phyloP scores from a whole-genome alignment of 2,888 invertebrate genomes.

The Amblyteles armatorius region DNA sequence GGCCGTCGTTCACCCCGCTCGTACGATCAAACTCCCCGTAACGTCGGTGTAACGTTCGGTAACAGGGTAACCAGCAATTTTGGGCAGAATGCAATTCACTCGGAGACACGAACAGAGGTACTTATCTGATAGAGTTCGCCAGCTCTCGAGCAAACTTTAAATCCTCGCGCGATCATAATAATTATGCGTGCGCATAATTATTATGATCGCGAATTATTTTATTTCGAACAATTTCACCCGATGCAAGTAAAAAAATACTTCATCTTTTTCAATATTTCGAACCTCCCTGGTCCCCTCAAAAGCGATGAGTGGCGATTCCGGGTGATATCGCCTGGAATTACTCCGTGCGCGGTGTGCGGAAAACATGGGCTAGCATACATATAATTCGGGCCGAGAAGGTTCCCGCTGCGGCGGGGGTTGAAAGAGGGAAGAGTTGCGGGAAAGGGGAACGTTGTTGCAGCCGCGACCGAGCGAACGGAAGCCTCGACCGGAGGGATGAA shows the following conservation, averaged over 20 bases:
- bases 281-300: too few species aligned
- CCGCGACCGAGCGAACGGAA: neutral
- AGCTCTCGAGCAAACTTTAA: too few species aligned
- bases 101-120: too few species aligned
- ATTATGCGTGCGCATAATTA: too few species aligned
- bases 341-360: neutral
- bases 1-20: slow-evolving; percentile 37
- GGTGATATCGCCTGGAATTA: neutral
- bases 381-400: neutral
- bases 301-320: too few species aligned
- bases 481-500: slow-evolving; percentile 47
- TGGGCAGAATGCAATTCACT: neutral
- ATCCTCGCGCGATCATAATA: too few species aligned
- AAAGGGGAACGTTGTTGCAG: neutral
- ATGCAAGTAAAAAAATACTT: too few species aligned
- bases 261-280: too few species aligned
- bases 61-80: slow-evolving; percentile 57
- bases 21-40: slow-evolving; percentile 20
- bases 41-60: slow-evolving; percentile 19
- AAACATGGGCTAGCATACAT: neutral
- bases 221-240: too few species aligned
- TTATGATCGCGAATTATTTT: too few species aligned
- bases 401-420: neutral
- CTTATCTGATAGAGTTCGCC: too few species aligned
- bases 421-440: neutral